Base-by-base conservation (phyloP, 2,797 vertebrate species). In the Prunella strophiata region DNA sequence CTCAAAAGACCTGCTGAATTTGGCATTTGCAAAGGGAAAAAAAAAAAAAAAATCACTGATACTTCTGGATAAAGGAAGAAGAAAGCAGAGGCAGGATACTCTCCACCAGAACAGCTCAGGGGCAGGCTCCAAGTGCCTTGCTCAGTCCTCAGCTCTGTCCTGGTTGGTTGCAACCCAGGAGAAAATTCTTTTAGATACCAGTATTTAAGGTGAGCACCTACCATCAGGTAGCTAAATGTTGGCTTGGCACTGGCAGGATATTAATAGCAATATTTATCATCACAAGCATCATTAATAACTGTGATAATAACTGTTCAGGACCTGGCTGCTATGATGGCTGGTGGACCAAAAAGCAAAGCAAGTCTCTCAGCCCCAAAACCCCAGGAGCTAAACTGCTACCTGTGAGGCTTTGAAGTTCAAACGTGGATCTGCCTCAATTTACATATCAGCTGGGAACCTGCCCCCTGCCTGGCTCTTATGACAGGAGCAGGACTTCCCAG, bases 401-500 rank as follows among this genome's bases (percentile, higher is more conserved):
- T 43, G 13, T 5, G 70, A 55, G 15, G 20, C 11, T 84, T 51
- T n/a, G 32, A 58, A 77, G 27, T 7, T 70, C 51, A n/a, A 40
- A 52, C 12, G 2, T 45, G 40, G 34, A 84, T 26, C 36, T 84
- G 36, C 62, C 51, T 65, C 61, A 18, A 1, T 74, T 77, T 62
- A 43, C 40, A 8, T 9, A 3, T 14, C 45, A 57, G 7, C 21
- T 63, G 36, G 32, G 17, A 48, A 16, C 23, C 13, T 19, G 3
- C 1, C 21, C 13, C 7, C 6, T 9, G 9, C 11, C 11, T 1
- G 0, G 11, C 25, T 74, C 52, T 25, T 43, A 55, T 25, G 15
- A n/a, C 3, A 0, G 2, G 43, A 42, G 5, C 11, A 16, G 59
- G 13, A 13, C 9, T 34, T 45, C 17, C 27, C 4, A 0, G 43